Base-by-base conservation (phyloP, 1,140 invertebrate species). In the Tetramorium simillimum region DNA sequence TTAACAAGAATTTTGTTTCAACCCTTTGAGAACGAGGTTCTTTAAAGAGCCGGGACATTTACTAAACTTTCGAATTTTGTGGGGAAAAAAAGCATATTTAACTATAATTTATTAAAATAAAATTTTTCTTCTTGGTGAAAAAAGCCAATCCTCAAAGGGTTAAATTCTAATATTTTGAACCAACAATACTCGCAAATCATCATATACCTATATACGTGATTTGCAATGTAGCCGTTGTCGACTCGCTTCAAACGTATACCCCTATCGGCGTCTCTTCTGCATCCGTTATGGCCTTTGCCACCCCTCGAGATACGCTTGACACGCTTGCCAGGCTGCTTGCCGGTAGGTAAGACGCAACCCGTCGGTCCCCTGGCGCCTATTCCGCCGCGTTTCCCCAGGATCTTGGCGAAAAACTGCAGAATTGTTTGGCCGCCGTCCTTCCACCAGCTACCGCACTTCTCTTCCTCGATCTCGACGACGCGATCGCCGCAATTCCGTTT, bases 321-420 rank as follows among this genome's bases (percentile, higher is more conserved):
- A 46, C 60, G 72, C 43, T 60, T 56, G 16, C 51, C 16, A 37
- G 28, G 43, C 21, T 43, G 67, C 16, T 40, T 77, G 43, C 28
- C 69, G 69, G 14, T 37, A 33, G 80, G 80, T 40, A 60, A 60
- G 56, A 73, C 24, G 43, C 28, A 56, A 46, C 28, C 53, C n/a
- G 28, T 21, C 37, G 69, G 18, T 75, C 69, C 53, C 69, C 73
- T 75, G 33, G 53, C 24, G 80, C 24, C 40, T 40, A 60, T 84
- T 75, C 43, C 69, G 28, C 9, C 56, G 14, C 70, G 76, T 21
- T 73, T 89, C 6, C 85, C 88, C 69, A 90, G 60, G 33, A 90
- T 87, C 81, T 86, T 86, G n/a, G 69, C 51, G 46, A 89, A 87
- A 33, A 90, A 90, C 18, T 85, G 80, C 18, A 89, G 53, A 69